Base-by-base conservation (phyloP, 2,797 vertebrate species). In the Pagetopsis macropterus region DNA sequence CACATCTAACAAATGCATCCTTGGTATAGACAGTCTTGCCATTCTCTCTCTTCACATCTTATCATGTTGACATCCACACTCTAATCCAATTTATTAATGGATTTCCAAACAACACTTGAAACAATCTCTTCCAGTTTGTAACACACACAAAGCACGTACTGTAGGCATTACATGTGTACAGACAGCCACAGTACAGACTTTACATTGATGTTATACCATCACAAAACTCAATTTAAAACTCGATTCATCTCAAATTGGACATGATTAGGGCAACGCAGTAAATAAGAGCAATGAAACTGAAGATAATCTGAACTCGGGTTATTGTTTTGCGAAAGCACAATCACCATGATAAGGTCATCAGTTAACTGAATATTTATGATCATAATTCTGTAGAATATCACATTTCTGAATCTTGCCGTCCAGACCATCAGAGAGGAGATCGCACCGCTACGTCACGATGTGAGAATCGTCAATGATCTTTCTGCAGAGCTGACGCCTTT, bases 351-450 rank as follows among this genome's bases (percentile, higher is more conserved):
- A 54, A 41, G 27, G 59, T 48, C 40, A 70, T 64, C 13, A 58
- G 19, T 62, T 1, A 15, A 2, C 27, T 15, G 3, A 3, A 5
- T 64, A 41, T 44, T 45, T 40, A 21, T 23, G 49, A 49, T 5
- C 41, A 9, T 46, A 12, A 14, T 40, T 7, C 0, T 37, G 51
- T 58, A n/a, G 14, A 54, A 27, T 27, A n/a, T 15, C 7, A 43
- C 2, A 23, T 6, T 49, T 43, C 31, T 19, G 46, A 52, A 56
- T 37, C 61, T 21, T 17, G 50, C 1, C 27, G 4, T 59, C 12
- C 83, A 99, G 97, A 92, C 93, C 50, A 97, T 99, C 86, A 95
- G 94, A 91, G 97, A 99, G 76, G 97, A 98, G 92, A 92, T 96
- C 27, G 90, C 94, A 58, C 98, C 97, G 2, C 92, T 98, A 82